Percentiles rank a stretch among this genome's conserved stretches.
These are phyloP conservation scores for silkworm (Bombyx mori) DNA, from an alignment of 1,140 invertebrate species.

Conservation along the genomic window ASM3026992v2 NC_085128.1:104001-104500, in stretches of 20 bases:
- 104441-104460: not conserved
- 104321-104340: not conserved
- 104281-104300: not conserved
- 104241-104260: not conserved
- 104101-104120: too few species aligned
- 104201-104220: not conserved
- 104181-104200: not conserved
- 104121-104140: too few species aligned
- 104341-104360: not conserved
- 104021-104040: too few species aligned
- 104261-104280: not conserved
- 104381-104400: not conserved
- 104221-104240: not conserved
- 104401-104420: not conserved
- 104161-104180: conserved; percentile 1
- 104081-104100: too few species aligned
- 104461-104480: not conserved
- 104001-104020: too few species aligned
- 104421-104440: not conserved
- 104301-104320: not conserved
- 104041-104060: too few species aligned
- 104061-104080: too few species aligned
- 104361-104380: not conserved
- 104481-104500: not conserved
- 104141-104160: not conserved